These are phyloP conservation scores for Brachypalpus laphriformis DNA, from an alignment of 2,888 invertebrate genomes.

Conservation along the genomic window DNA sequence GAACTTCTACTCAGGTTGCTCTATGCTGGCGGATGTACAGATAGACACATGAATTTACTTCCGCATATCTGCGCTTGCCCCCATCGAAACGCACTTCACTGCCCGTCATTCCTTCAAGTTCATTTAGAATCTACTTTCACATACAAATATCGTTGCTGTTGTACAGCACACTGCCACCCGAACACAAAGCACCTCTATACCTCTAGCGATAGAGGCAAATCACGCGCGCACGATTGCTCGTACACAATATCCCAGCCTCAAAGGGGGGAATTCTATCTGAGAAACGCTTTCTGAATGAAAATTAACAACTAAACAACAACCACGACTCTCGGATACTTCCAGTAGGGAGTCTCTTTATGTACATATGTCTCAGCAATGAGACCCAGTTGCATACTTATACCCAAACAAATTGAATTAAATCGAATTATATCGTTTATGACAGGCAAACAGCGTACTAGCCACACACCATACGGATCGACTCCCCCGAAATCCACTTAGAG, in stretches of 20 bases:
- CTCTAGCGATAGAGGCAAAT: conserved; percentile 19
- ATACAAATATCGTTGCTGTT: conserved; percentile 30
- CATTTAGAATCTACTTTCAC: conserved; percentile 67
- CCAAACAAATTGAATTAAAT: conserved; percentile 63
- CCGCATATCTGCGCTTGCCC: not conserved
- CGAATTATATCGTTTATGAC: conserved; percentile 68
- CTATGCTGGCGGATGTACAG: no score
- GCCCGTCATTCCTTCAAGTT: conserved; percentile 33
- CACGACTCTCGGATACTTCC: conserved; percentile 9
- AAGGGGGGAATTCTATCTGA: conserved; percentile 29
- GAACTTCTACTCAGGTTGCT: no score
- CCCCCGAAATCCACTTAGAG: not conserved
- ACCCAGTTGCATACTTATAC: conserved; percentile 65
- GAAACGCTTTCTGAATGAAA: conserved; percentile 67
- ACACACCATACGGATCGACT: no score
- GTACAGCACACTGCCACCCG: conserved; percentile 6
- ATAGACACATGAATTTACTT: not conserved
- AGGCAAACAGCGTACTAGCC: not conserved
- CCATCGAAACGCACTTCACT: conserved; percentile 41
- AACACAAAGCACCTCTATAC: not conserved
- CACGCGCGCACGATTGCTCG: conserved; percentile 5
- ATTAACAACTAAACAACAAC: conserved; percentile 26
- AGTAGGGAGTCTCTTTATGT: conserved; percentile 9
- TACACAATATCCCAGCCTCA: not conserved
- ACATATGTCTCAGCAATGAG: conserved; percentile 29